phyloP scores from a whole-genome alignment of 2,113 vertebrate genomes.

The Pandion haliaetus region DNA sequence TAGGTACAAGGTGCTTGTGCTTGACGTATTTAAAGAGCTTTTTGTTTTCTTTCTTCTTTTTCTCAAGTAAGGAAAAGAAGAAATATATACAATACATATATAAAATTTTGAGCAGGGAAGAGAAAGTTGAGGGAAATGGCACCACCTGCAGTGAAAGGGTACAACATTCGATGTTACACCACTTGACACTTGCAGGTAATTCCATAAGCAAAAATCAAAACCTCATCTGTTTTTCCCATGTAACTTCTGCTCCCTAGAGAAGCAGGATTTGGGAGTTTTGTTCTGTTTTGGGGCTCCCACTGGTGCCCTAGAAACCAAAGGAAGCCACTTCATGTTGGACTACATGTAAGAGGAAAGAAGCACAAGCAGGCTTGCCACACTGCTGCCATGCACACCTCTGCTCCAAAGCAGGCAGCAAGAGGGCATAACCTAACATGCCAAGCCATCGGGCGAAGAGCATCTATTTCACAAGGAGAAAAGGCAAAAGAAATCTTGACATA shows the following conservation, averaged over 20 bases:
- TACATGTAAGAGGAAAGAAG: not conserved
- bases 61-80: not conserved
- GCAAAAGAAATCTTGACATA: not conserved
- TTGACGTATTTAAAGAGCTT: not conserved
- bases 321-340: not conserved
- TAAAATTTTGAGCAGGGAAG: not conserved
- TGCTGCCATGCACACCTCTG: not conserved
- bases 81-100: not conserved
- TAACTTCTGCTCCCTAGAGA: not conserved
- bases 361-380: not conserved
- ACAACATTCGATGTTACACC: not conserved
- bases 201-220: not conserved
- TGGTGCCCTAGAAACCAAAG: not conserved
- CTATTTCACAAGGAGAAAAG: not conserved
- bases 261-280: not conserved
- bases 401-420: not conserved
- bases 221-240: not conserved
- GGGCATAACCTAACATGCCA: not conserved
- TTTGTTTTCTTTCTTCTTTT: not conserved
- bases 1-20: not conserved
- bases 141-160: not conserved
- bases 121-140: not conserved
- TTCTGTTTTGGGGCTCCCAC: not conserved
- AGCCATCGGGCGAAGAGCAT: not conserved
- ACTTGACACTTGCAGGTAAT: not conserved